phyloP scores from a whole-genome alignment of 2,797 vertebrate species.

The Trematomus bernacchii region DNA sequence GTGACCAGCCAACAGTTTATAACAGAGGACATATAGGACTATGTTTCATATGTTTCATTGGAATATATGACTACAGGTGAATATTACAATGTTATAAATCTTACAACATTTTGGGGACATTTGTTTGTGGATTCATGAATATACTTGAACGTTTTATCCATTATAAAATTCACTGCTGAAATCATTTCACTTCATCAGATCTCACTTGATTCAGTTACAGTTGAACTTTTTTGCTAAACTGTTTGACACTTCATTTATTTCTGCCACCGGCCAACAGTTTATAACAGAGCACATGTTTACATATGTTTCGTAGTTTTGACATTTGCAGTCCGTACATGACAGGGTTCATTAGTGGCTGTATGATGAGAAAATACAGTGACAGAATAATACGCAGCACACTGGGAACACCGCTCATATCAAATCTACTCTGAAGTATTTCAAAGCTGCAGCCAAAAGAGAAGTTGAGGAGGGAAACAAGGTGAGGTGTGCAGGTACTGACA shows the following conservation, averaged over 20 bases:
- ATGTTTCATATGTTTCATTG: too few species aligned
- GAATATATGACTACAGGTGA: too few species aligned
- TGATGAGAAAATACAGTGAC: constrained; percentile 60
- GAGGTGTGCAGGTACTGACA: constrained; percentile 15
- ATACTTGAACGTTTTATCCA: too few species aligned
- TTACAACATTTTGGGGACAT: too few species aligned
- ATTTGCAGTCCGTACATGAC: constrained; percentile 16
- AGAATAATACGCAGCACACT: constrained; percentile 11
- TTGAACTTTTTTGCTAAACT: too few species aligned
- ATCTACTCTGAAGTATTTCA: constrained; percentile 26
- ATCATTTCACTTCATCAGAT: not conserved
- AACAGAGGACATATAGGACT: too few species aligned
- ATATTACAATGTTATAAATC: too few species aligned
- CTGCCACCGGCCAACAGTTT: not conserved
- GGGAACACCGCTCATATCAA: constrained; percentile 18
- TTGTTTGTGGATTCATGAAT: too few species aligned
- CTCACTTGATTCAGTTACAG: too few species aligned
- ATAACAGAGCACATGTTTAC: too few species aligned
- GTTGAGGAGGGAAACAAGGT: constrained; percentile 27
- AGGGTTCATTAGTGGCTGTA: constrained; percentile 35
- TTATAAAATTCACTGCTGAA: too few species aligned
- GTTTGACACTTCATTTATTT: not conserved
- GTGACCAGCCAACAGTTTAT: too few species aligned
- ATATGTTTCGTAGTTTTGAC: not conserved
- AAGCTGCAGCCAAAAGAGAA: constrained; percentile 21